Evolutionary conservation across 2,113 vertebrate genomes (phyloP).

Genomic region (Centropus bengalensis): DNA sequence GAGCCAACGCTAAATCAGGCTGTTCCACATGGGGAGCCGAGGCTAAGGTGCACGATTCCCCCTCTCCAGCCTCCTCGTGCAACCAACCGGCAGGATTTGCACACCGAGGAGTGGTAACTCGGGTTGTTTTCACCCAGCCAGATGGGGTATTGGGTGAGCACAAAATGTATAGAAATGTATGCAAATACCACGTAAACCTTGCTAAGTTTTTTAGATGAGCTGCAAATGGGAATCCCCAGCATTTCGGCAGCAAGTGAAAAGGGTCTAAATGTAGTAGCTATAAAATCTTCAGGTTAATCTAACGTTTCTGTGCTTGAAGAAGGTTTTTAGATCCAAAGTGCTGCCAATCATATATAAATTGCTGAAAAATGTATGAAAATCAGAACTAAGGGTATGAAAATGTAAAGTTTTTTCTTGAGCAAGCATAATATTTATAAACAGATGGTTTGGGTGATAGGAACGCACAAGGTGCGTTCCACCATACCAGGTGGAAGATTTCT

Average conservation of each 20-base stretch:
- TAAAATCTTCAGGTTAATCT: background rate
- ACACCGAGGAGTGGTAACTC: rapidly evolving
- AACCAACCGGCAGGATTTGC: background rate
- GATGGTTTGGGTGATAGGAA: background rate
- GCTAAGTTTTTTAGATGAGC: background rate
- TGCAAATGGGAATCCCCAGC: background rate
- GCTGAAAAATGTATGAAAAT: constrained; percentile 39
- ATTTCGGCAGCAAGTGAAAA: background rate
- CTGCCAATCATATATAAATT: constrained; percentile 32
- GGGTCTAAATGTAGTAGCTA: background rate
- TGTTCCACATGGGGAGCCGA: rapidly evolving
- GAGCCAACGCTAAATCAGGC: background rate
- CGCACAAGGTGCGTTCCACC: too few species aligned
- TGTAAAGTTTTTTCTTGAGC: background rate
- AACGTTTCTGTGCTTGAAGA: background rate
- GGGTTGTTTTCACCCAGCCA: too few species aligned
- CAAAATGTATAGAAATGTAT: background rate
- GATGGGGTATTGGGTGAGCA: background rate
- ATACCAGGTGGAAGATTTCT: background rate
- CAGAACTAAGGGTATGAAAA: constrained; percentile 1
- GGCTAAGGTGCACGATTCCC: background rate
- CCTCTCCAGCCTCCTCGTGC: rapidly evolving
- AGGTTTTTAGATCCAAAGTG: constrained; percentile 30
- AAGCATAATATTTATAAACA: constrained; percentile 38
- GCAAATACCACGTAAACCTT: too few species aligned